Evolutionary conservation across 2,888 invertebrate species (phyloP).

Genomic region (Gortyna flavago): DNA sequence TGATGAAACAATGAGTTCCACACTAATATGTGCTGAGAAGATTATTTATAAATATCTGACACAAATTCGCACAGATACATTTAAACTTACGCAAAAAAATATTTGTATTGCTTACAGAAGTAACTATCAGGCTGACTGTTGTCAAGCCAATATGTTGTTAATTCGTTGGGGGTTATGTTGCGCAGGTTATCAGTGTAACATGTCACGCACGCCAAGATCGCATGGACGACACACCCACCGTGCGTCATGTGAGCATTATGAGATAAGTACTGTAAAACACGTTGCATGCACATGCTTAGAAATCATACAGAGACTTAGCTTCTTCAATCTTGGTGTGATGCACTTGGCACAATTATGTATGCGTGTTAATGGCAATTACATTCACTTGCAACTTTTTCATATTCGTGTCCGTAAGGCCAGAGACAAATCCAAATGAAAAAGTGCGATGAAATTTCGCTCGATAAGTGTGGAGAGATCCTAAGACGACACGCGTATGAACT

Average conservation of each 20-base stretch:
- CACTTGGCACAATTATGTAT: background rate
- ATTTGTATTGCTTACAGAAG: conserved; percentile 44
- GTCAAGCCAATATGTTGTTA: conserved; percentile 72
- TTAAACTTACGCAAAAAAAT: conserved; percentile 46
- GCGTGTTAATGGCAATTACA: background rate
- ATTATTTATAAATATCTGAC: conserved; percentile 28
- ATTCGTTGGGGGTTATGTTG: conserved; percentile 71
- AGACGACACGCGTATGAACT: background rate
- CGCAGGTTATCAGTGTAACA: conserved; percentile 47
- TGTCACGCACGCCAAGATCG: conserved; percentile 57
- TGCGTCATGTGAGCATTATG: conserved; percentile 52
- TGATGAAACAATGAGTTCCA: conserved; percentile 30
- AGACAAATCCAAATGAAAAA: background rate
- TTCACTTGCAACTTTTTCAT: background rate
- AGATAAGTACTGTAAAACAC: conserved; percentile 44
- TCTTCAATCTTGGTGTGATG: background rate
- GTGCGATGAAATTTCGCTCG: background rate
- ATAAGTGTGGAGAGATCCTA: background rate
- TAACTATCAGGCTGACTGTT: conserved; percentile 47
- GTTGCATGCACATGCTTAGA: conserved; percentile 27
- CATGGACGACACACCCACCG: conserved; percentile 65
- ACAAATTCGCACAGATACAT: conserved; percentile 19
- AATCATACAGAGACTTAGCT: conserved; percentile 28
- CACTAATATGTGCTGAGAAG: conserved; percentile 16
- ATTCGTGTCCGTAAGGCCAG: background rate